Percentiles rank a stretch among this genome's conserved stretches.
These are phyloP conservation scores for Microctenopoma steveboyesi DNA, from an alignment of 2,797 vertebrate genomes.

Conservation along the genomic window DNA sequence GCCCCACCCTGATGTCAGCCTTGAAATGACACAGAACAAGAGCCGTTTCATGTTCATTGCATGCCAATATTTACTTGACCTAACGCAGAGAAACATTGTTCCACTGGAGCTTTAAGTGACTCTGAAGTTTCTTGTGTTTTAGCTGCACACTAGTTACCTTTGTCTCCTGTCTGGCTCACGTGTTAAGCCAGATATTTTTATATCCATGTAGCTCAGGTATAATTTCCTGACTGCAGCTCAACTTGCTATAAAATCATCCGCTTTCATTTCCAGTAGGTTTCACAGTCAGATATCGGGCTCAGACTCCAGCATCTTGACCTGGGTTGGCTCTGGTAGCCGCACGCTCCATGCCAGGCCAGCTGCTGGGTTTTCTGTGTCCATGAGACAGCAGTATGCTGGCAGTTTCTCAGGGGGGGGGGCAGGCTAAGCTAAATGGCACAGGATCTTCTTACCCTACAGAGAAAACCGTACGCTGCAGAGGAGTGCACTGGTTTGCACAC, in stretches of 20 bases:
- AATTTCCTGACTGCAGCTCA: slow-evolving; percentile 52
- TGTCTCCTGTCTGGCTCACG: slow-evolving; percentile 17
- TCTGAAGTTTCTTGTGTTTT: slow-evolving; percentile 21
- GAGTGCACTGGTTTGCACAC: slow-evolving; percentile 26
- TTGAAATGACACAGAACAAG: slow-evolving; percentile 51
- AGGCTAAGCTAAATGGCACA: slow-evolving; percentile 41
- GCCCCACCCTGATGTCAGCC: slow-evolving; percentile 36
- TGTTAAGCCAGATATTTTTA: slow-evolving; percentile 42
- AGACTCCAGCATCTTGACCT: slow-evolving; percentile 39
- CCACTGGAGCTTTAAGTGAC: slow-evolving; percentile 11
- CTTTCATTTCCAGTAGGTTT: slow-evolving; percentile 50
- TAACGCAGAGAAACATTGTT: slow-evolving; percentile 46
- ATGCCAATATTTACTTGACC: slow-evolving; percentile 48
- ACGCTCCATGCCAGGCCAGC: slow-evolving; percentile 65
- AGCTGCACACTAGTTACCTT: slow-evolving; percentile 22
- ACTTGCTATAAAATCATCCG: slow-evolving; percentile 51
- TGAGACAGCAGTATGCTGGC: slow-evolving; percentile 68
- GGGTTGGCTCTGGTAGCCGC: slow-evolving; percentile 40
- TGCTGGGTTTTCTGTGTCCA: slow-evolving; percentile 73
- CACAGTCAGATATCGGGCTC: slow-evolving; percentile 51
- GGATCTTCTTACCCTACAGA: slow-evolving; percentile 53
- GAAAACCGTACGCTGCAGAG: slow-evolving; percentile 24
- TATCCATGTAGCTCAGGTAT: slow-evolving; percentile 36
- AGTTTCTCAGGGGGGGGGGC: slow-evolving; percentile 45
- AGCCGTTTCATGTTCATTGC: slow-evolving; percentile 13